Evolutionary conservation across 2,888 invertebrate genomes (phyloP), one percentile per base, ranked within the genome.

Genomic region (Volucella inflata): DNA sequence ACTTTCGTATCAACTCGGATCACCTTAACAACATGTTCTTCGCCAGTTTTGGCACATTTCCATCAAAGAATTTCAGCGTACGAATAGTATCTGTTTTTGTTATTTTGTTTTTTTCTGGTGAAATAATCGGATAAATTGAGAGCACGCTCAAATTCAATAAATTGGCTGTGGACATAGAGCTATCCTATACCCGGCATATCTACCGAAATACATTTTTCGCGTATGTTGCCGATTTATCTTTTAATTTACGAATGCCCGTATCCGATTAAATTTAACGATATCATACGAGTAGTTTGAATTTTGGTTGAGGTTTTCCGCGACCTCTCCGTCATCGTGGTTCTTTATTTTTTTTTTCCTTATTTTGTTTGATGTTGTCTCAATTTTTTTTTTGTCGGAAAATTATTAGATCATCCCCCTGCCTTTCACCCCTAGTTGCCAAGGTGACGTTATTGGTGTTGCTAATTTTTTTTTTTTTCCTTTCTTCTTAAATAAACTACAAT

Each of bases 181-280:
- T 4, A 21, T 21, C 30, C 6, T 6, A 48, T 59, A 46, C 50
- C 50, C 21, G 51, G 16, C 76, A 42, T 53, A 57, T 36, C 36
- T 38, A 36, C 57, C 46, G 57, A 67, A 67, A 65, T 65, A 75
- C 53, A 67, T 59, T 57, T 59, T 60, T 60, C 50, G 64, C 75
- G 51, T 76, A 70, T 81, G 75, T 64, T 70, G 57, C 57, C 57
- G 59, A 81, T 76, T 76, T 76, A 77, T 82, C 70, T 82, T 75
- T 55, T 36, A 70, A 70, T 77, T 70, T 64, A 30, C 30, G 30
- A 30, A 6, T 30, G 6, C 30, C 6, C 6, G 30, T 30, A 62
- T 77, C 36, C 42, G 46, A 72, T 79, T 65, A 67, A 77, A 77
- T 72, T 77, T 72, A 50, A 77, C 77, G 77, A 76, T 62, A 75